phyloP scores from a whole-genome alignment of 2,888 invertebrate genomes.

The Sinopyrophorus schimmeli region DNA sequence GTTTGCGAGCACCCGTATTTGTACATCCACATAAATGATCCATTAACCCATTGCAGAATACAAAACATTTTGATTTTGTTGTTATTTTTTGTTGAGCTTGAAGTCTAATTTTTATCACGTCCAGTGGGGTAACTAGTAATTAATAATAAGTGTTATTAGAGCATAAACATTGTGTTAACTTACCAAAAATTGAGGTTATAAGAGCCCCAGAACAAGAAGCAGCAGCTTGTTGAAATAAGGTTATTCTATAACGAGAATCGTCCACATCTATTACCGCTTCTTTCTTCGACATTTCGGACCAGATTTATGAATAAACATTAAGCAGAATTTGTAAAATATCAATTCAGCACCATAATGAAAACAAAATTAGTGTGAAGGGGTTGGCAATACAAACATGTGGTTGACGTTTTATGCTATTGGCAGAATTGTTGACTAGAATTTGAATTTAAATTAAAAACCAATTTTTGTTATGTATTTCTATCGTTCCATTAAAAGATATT shows the following conservation, averaged over 20 bases:
- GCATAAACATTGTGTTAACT: conserved; percentile 43
- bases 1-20: conserved; percentile 51
- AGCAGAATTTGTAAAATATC: too few relatives aligned
- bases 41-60: conserved; percentile 98
- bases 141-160: neutral
- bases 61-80: conserved; percentile 83
- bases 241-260: conserved; percentile 77
- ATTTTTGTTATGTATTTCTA: too few relatives aligned
- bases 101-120: conserved; percentile 97
- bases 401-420: too few relatives aligned
- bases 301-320: neutral
- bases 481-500: too few relatives aligned
- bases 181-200: conserved; percentile 86
- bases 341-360: too few relatives aligned
- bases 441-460: too few relatives aligned
- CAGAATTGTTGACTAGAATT: too few relatives aligned
- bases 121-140: conserved; percentile 88
- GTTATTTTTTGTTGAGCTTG: conserved; percentile 91
- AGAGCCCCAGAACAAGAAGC: conserved; percentile 88
- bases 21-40: conserved; percentile 93
- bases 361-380: too few relatives aligned
- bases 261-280: conserved; percentile 55
- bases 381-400: too few relatives aligned
- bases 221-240: conserved; percentile 79
- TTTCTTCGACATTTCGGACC: conserved; percentile 15